Conservation (phyloP, 2,113 vertebrate genomes). For the Lophochroa leadbeateri region DNA sequence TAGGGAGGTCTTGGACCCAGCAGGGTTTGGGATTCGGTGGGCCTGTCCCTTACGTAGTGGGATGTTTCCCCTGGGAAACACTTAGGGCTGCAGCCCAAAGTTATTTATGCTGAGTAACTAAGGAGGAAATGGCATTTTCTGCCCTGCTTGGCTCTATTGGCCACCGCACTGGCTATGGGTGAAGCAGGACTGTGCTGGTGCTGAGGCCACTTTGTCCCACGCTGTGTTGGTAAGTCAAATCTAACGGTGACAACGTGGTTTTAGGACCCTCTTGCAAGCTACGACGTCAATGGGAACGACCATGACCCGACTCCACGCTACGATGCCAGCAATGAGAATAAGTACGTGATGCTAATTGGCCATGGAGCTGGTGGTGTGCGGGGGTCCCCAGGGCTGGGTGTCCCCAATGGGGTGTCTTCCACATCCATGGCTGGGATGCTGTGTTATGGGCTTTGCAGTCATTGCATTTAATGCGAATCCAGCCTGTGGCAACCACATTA, state of each 20-base stretch:
- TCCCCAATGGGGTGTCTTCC: neutral
- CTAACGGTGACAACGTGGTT: conserved; percentile 2
- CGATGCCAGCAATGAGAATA: conserved; percentile 89
- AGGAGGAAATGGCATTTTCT: neutral
- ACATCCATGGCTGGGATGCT: neutral
- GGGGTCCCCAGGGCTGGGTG: neutral
- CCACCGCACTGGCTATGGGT: neutral
- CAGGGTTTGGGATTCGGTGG: neutral
- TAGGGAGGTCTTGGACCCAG: fast-evolving
- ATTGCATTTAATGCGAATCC: neutral
- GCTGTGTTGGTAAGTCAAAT: neutral
- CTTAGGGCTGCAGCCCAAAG: neutral
- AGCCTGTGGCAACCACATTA: fast-evolving
- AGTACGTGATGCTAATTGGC: conserved; percentile 67
- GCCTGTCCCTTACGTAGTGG: neutral
- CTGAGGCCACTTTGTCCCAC: fast-evolving
- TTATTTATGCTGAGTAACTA: neutral
- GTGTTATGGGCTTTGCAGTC: neutral
- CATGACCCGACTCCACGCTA: conserved; percentile 89
- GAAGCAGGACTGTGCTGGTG: fast-evolving
- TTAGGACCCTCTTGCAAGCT: conserved; percentile 91
- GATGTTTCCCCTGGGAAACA: neutral
- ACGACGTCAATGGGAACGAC: conserved; percentile 91
- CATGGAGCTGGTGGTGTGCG: fast-evolving
- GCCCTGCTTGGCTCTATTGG: neutral